Evolutionary conservation across 2,888 invertebrate genomes (phyloP).

Genomic region (Callosobruchus maculatus): DNA sequence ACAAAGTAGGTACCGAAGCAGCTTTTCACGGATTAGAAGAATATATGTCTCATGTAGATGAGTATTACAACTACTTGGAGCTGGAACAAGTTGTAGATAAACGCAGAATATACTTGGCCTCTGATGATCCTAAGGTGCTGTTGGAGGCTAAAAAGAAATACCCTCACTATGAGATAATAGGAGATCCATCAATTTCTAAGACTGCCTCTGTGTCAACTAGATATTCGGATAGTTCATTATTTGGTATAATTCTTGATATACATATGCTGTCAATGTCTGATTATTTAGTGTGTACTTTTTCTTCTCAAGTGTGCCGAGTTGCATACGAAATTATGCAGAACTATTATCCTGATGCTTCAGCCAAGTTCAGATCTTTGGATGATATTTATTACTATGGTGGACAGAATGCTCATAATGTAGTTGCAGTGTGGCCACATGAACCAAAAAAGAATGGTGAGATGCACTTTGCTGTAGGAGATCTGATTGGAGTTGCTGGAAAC

Average conservation of each 20-base stretch:
- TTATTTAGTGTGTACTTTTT: conserved; percentile 97
- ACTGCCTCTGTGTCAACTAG: conserved; percentile 87
- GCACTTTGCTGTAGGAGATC: conserved; percentile 71
- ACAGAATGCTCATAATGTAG: conserved; percentile 83
- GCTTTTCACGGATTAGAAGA: conserved; percentile 92
- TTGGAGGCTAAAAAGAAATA: conserved; percentile 69
- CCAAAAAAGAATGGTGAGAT: conserved; percentile 63
- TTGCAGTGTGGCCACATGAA: conserved; percentile 70
- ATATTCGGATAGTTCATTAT: conserved; percentile 86
- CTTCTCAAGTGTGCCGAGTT: conserved; percentile 97
- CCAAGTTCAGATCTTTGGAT: conserved; percentile 86
- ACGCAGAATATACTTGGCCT: conserved; percentile 84
- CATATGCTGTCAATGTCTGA: conserved; percentile 86
- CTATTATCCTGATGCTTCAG: conserved; percentile 65
- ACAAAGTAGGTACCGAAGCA: conserved; percentile 96
- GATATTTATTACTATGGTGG: conserved; percentile 99
- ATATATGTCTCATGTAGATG: conserved; percentile 91
- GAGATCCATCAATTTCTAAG: conserved; percentile 83
- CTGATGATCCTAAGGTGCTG: conserved; percentile 87
- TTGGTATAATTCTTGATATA: conserved; percentile 91
- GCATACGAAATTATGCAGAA: conserved; percentile 97
- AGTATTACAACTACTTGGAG: conserved; percentile 78
- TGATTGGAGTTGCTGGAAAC: conserved; percentile 90
- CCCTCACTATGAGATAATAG: conserved; percentile 81
- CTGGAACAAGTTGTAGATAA: conserved; percentile 57